These are phyloP conservation scores for Lasioglossum figueresi DNA, from an alignment of 2,888 invertebrate genomes.

Conservation along the genomic window DNA sequence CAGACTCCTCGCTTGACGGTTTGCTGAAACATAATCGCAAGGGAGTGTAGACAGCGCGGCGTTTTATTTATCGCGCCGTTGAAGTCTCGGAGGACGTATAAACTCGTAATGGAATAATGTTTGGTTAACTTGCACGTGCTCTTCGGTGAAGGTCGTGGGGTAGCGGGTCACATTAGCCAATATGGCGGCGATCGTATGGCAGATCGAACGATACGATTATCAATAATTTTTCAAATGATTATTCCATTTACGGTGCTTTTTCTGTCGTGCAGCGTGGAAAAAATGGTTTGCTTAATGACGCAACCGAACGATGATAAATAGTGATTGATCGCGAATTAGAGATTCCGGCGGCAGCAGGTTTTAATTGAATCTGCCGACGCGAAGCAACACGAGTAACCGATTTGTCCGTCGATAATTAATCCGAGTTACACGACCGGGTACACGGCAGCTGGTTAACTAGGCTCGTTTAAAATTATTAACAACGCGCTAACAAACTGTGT, in stretches of 20 bases:
- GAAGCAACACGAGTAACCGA: not conserved
- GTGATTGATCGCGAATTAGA: not conserved
- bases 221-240: not conserved
- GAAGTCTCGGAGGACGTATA: not conserved
- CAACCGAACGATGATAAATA: not conserved
- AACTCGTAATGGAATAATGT: not conserved
- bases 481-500: conserved; percentile 29
- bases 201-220: not conserved
- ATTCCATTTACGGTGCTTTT: not conserved
- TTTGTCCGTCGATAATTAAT: conserved; percentile 31
- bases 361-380: not conserved
- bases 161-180: not conserved
- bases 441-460: conserved; percentile 7
- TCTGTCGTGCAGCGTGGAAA: not conserved
- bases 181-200: not conserved
- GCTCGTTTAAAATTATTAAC: conserved; percentile 43
- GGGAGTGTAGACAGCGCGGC: not conserved
- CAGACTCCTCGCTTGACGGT: conserved; percentile 87
- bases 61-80: not conserved
- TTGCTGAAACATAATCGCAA: conserved; percentile 79
- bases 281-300: not conserved
- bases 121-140: too few relatives aligned
- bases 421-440: not conserved
- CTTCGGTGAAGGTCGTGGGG: not conserved
- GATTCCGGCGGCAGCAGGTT: not conserved